Percentiles rank a stretch among this genome's conserved stretches.
Evolutionary conservation across 2,888 invertebrate genomes (phyloP).

Genomic region (Laspeyria flexula): DNA sequence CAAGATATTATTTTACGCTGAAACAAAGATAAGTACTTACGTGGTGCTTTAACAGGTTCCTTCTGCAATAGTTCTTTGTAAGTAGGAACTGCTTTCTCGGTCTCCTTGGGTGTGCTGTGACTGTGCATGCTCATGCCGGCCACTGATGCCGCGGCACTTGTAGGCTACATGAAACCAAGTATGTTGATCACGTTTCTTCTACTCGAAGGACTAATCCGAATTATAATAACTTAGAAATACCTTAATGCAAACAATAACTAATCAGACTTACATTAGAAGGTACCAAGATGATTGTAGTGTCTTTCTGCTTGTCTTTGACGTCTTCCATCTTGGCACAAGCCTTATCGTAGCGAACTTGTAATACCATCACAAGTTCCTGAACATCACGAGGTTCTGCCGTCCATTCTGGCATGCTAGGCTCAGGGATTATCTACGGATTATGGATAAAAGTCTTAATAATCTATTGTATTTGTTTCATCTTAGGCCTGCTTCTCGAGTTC

Average conservation of each 20-base stretch:
- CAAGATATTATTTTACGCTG: background rate
- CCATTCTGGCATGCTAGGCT: constrained; percentile 76
- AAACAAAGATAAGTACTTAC: constrained; percentile 48
- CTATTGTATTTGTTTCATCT: no score
- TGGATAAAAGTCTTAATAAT: no score
- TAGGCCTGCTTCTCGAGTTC: no score
- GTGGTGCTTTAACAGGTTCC: constrained; percentile 70
- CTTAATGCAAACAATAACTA: background rate
- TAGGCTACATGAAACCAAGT: constrained; percentile 52
- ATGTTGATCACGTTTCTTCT: no score
- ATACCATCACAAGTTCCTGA: constrained; percentile 69
- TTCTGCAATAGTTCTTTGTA: constrained; percentile 73
- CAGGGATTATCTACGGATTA: constrained; percentile 65
- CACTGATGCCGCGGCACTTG: constrained; percentile 74
- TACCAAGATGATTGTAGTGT: constrained; percentile 58
- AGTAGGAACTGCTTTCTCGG: constrained; percentile 67
- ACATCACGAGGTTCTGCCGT: constrained; percentile 78
- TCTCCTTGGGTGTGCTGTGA: constrained; percentile 74
- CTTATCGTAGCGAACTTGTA: constrained; percentile 70
- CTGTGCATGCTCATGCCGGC: constrained; percentile 71
- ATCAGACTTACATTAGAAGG: constrained; percentile 67
- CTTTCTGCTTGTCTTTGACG: constrained; percentile 67
- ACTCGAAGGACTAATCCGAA: no score
- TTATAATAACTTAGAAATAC: no score
- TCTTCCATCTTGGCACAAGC: constrained; percentile 69